phyloP scores from a whole-genome alignment of 2,888 invertebrate genomes.

The Ochlodes sylvanus region DNA sequence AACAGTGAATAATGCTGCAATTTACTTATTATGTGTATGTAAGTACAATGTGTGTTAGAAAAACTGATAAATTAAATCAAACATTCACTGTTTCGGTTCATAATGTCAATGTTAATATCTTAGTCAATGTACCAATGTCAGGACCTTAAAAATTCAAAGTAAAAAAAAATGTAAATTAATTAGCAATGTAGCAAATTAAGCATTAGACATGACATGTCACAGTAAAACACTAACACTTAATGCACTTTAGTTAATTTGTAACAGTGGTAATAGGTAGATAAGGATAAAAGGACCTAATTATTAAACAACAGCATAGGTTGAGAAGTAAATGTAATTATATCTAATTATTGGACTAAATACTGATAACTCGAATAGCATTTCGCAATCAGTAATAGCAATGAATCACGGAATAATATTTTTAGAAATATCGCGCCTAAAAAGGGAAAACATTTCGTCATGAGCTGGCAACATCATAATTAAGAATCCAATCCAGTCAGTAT shows the following conservation, averaged over 20 bases:
- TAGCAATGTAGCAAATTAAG: too few species aligned
- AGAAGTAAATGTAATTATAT: neutral
- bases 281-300: neutral
- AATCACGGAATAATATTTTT: slow-evolving; percentile 16
- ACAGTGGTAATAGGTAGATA: neutral
- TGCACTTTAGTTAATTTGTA: neutral
- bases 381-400: slow-evolving; percentile 1
- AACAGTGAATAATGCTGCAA: too few species aligned
- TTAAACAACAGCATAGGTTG: neutral
- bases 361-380: slow-evolving; percentile 11
- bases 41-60: too few species aligned
- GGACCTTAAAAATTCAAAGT: too few species aligned
- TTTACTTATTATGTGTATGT: too few species aligned
- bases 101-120: too few species aligned
- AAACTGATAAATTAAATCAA: too few species aligned
- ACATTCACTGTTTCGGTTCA: too few species aligned
- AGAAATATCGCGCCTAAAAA: slow-evolving; percentile 10
- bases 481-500: neutral
- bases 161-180: too few species aligned
- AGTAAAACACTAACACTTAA: neutral
- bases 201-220: too few species aligned
- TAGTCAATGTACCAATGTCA: too few species aligned
- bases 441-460: neutral
- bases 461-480: slow-evolving; percentile 28
- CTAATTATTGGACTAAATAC: neutral